Percentiles rank a stretch among this genome's conserved stretches.
These are phyloP conservation scores for Chrysomallon squamiferum DNA, from an alignment of 1,140 invertebrate species.

Conservation along the genomic window DNA sequence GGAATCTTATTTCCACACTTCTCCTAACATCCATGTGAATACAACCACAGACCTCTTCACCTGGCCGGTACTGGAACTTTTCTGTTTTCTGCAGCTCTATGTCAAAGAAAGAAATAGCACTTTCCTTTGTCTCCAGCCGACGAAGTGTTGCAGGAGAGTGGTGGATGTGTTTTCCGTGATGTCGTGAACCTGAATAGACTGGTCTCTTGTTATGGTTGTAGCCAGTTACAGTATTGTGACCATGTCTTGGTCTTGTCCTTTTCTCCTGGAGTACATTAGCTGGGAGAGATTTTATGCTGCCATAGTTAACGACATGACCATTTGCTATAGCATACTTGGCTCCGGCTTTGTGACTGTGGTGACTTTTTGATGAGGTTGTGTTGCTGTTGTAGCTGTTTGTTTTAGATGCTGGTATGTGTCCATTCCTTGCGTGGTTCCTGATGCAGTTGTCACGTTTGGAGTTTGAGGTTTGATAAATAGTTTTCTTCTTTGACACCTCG, in stretches of 20 bases:
- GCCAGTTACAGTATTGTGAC: not conserved
- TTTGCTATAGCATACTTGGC: too few relatives aligned
- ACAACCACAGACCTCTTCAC: constrained; percentile 44
- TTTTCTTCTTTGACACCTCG: too few relatives aligned
- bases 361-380: too few relatives aligned
- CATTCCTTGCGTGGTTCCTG: too few relatives aligned
- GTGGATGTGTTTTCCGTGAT: not conserved
- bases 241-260: not conserved
- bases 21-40: constrained; percentile 42
- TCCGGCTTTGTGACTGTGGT: too few relatives aligned
- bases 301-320: too few relatives aligned
- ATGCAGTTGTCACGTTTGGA: too few relatives aligned
- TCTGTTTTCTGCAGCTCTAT: constrained; percentile 47
- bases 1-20: constrained; percentile 46
- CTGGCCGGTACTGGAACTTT: constrained; percentile 41
- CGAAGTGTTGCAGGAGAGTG: constrained; percentile 14
- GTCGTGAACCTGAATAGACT: not conserved
- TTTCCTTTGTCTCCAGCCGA: constrained; percentile 31
- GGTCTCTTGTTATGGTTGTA: constrained; percentile 3
- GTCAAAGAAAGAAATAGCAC: constrained; percentile 42
- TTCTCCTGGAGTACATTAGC: too few relatives aligned
- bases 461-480: too few relatives aligned
- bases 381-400: too few relatives aligned
- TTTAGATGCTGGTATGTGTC: too few relatives aligned
- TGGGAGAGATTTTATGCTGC: too few relatives aligned